Base-by-base conservation (phyloP, 1,140 invertebrate genomes). In the Mya arenaria region DNA sequence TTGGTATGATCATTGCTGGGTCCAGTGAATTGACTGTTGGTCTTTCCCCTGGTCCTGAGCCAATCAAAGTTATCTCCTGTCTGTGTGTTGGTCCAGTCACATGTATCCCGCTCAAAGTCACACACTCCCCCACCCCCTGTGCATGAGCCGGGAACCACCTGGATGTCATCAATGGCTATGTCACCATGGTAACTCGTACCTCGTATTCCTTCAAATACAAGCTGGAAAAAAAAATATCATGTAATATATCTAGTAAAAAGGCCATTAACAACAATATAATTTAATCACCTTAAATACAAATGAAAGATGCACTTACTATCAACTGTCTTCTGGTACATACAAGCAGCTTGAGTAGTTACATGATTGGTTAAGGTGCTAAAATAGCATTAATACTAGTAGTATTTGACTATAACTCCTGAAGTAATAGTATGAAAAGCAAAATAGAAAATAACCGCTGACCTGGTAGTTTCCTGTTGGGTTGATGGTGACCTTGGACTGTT, bases 11-110 rank as follows among this genome's bases (percentile, higher is more conserved):
- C 90, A 30, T 48, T 69, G 37, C 66, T 82, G n/a, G 89, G 89
- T 48, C 90, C 90, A 32, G 89, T 91, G 71, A 85, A 86, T 10
- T 95, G 92, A 71, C 95, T 94, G 0, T 94, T 28, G 5, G 89
- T 89, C 19, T 30, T 60, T 6, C 86, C 87, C 44, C 78, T 72
- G 30, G 74, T 34, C 55, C 85, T 71, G n/a, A 87, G 71, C 89
- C 90, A 91, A 85, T 90, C 89, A 86, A 90, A 91, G 74, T 89
- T 85, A 82, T 90, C 87, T 56, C 81, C 84, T 30, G 48, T 63
- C 34, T 80, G 69, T 23, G 72, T 65, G 52, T 90, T 87, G 48
- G 79, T 87, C 87, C 87, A 92, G 17, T 75, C 86, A 69, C 91
- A 92, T 10, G 83, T 78, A 58, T 84, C 83, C 30, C 82, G 83